Conservation (phyloP, 1,140 invertebrate species). For the Melitaea cinxia region DNA sequence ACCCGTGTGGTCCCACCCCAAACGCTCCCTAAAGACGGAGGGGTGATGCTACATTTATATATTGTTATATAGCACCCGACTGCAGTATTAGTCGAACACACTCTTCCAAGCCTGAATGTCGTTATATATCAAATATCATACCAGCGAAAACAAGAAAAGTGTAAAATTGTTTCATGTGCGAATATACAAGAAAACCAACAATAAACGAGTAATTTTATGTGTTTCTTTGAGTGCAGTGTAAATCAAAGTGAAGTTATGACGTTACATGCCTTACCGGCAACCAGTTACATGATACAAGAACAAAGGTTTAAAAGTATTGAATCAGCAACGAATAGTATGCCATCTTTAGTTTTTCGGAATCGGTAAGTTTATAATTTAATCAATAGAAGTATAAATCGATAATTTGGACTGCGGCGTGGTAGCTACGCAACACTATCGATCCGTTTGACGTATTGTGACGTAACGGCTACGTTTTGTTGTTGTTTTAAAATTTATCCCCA, state of each 20-base stretch:
- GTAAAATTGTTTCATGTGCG: slow-evolving; percentile 59
- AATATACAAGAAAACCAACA: slow-evolving; percentile 58
- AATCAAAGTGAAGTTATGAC: slow-evolving; percentile 75
- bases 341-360: slow-evolving; percentile 76
- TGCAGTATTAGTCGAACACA: slow-evolving; percentile 62
- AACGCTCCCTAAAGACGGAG: slow-evolving; percentile 52
- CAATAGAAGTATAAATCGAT: slow-evolving; percentile 43
- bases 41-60: slow-evolving; percentile 53
- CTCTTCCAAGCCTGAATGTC: slow-evolving; percentile 70
- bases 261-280: slow-evolving; percentile 74
- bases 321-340: slow-evolving; percentile 67
- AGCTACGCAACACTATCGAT: slow-evolving; percentile 46
- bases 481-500: too few species aligned
- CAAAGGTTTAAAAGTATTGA: slow-evolving; percentile 71
- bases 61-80: slow-evolving; percentile 50
- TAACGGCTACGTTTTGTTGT: too few species aligned
- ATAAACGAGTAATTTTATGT: slow-evolving; percentile 55
- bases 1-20: slow-evolving; percentile 41
- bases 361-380: slow-evolving; percentile 61
- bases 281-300: slow-evolving; percentile 74
- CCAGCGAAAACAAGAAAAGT: slow-evolving; percentile 47
- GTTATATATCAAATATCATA: slow-evolving; percentile 46
- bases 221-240: slow-evolving; percentile 58
- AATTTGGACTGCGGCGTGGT: slow-evolving; percentile 41
- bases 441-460: slow-evolving; percentile 43